These are phyloP conservation scores for Microcebus tavaratra DNA, from an alignment of 2,113 vertebrate genomes.

Conservation along the genomic window DNA sequence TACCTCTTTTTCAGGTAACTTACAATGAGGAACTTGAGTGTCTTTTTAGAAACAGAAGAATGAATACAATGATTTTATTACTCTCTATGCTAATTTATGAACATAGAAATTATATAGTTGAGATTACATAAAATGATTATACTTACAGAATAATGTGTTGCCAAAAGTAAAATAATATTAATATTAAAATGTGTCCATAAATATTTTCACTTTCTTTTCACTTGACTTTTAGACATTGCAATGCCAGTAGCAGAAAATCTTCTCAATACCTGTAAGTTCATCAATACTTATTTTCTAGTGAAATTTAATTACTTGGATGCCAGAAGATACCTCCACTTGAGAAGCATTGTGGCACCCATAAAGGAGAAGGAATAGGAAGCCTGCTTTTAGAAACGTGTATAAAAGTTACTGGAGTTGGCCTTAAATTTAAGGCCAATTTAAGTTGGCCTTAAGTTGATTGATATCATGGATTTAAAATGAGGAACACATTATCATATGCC, in stretches of 20 bases:
- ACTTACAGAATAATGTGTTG: not conserved
- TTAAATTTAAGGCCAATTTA: not conserved
- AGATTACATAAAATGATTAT: constrained; percentile 10
- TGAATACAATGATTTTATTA: constrained; percentile 15
- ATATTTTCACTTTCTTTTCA: constrained; percentile 51
- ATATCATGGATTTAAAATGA: not conserved
- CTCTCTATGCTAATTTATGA: not conserved
- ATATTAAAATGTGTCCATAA: constrained; percentile 25
- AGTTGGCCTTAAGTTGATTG: not conserved
- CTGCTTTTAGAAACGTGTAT: constrained; percentile 1
- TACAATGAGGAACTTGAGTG: not conserved
- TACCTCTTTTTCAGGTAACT: constrained; percentile 17
- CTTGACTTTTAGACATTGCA: constrained; percentile 78
- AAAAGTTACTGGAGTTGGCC: not conserved
- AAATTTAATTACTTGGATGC: not conserved
- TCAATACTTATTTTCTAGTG: not conserved
- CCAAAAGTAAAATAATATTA: not conserved
- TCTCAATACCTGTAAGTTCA: constrained; percentile 85
- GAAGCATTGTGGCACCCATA: not conserved
- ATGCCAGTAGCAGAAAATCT: constrained; percentile 80
- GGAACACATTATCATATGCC: not conserved
- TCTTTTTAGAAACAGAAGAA: constrained; percentile 18
- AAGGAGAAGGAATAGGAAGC: not conserved
- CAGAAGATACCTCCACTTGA: not conserved
- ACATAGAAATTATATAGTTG: not conserved